Conservation (phyloP, 92 coral and sea anemone species). For the Nematostella vectensis region DNA sequence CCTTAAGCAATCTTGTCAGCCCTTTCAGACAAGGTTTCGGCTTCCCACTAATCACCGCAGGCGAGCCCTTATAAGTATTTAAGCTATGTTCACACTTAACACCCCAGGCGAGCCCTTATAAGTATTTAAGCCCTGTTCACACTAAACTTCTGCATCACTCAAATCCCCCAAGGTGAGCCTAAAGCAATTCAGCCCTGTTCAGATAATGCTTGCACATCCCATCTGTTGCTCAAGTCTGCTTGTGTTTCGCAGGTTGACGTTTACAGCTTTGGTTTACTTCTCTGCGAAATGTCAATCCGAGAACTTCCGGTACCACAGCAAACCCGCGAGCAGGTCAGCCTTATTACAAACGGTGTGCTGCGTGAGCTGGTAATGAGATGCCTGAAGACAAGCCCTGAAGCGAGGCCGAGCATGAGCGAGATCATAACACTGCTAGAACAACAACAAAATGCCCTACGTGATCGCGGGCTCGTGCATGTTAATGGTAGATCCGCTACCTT, state of each 20-base stretch:
- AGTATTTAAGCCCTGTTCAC: neutral
- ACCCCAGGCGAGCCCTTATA: neutral
- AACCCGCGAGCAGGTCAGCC: constrained; percentile 67
- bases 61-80: neutral
- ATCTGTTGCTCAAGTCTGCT: too few species aligned
- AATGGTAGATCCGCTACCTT: constrained; percentile 64
- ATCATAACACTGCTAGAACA: constrained; percentile 53
- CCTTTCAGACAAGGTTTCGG: too few species aligned
- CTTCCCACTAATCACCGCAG: too few species aligned
- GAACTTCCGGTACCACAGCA: constrained; percentile 93
- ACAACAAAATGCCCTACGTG: constrained; percentile 32
- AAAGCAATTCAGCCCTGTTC: neutral
- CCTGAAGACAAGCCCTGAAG: constrained; percentile 53
- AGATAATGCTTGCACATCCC: neutral
- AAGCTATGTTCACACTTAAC: too few species aligned
- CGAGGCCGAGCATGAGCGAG: constrained; percentile 72
- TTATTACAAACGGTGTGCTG: constrained; percentile 77
- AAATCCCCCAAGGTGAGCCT: too few species aligned
- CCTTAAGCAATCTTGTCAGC: too few species aligned
- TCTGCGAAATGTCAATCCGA: constrained; percentile 90
- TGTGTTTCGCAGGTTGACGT: constrained; percentile 61
- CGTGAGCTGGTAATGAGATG: constrained; percentile 86
- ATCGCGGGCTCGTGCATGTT: constrained; percentile 50
- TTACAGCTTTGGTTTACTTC: constrained; percentile 81
- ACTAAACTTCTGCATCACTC: too few species aligned